Evolutionary conservation across 2,797 vertebrate genomes (phyloP), one percentile per base, ranked within the genome.

Genomic region (Sebastes trivittatus): DNA sequence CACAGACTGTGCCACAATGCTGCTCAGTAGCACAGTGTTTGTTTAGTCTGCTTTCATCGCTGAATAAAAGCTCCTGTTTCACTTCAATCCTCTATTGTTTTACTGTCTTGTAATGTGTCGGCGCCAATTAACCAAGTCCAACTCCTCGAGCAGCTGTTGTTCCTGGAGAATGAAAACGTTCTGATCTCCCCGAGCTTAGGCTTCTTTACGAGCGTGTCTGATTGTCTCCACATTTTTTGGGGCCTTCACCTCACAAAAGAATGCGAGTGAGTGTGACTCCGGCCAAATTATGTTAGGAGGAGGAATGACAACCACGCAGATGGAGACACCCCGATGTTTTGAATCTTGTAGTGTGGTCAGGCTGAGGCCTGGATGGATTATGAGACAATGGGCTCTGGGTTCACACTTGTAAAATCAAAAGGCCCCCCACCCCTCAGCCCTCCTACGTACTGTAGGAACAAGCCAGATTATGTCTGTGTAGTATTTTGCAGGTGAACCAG

Each of bases 191-290:
- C 0, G 49, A 55, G 78, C 78, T 42, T 42, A 71, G 80, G 66
- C 71, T 49, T 83, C 70, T 86, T 86, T 88, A 87, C 62, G 62
- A 90, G 83, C 88, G 4, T 86, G 87, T 89, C 87, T 88, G 87
- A 92, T 92, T 84, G 87, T 86, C 85, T 91, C 85, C 89, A 93
- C 78, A 87, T 91, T 92, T 89, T 89, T 87, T 86, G 59, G 30
- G 75, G 67, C 75, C 68, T 81, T 89, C 70, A 75, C 80, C 74
- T 90, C 83, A 72, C 80, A 66, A 59, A 86, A 82, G 85, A 92
- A 90, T 77, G 77, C 71, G 36, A 42, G 78, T 88, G 76, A 38
- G 67, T 38, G 70, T 75, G 72, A 81, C 74, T 82, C 63, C 3
- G 3, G 80, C 81, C 79, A 87, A 80, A 85, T 87, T 60, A 64